Conservation (phyloP, 1,140 invertebrate species). For the Aradophagus sp. region DNA sequence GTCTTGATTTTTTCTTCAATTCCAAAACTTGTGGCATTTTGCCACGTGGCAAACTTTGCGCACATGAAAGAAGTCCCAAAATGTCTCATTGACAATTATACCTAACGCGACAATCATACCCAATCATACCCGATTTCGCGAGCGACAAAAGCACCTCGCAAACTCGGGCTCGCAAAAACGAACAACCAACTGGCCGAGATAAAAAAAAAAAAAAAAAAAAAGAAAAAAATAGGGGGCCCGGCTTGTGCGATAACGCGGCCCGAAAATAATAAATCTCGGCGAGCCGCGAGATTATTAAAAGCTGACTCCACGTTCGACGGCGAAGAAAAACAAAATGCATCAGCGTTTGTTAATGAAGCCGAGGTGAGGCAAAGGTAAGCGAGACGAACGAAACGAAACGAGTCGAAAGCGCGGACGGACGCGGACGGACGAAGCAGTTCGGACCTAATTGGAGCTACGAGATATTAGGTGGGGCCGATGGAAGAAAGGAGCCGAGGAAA, state of each 20-base stretch:
- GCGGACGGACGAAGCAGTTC: slow-evolving; percentile 54
- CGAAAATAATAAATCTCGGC: slow-evolving; percentile 76
- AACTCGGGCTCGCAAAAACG: neutral
- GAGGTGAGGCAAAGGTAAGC: slow-evolving; percentile 37
- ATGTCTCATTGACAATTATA: too few species aligned
- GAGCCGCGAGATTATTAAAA: slow-evolving; percentile 74
- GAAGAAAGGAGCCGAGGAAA: slow-evolving; percentile 42
- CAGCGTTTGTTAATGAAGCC: slow-evolving; percentile 75
- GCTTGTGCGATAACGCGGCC: slow-evolving; percentile 66
- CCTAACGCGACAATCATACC: too few species aligned
- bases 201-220: slow-evolving; percentile 9
- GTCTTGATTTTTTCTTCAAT: too few species aligned
- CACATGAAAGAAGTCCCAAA: too few species aligned
- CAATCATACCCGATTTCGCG: too few species aligned
- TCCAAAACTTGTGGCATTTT: too few species aligned
- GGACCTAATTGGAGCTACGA: slow-evolving; percentile 61
- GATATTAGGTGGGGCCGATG: slow-evolving; percentile 51
- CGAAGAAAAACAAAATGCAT: slow-evolving; percentile 73
- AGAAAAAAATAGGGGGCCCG: too few species aligned
- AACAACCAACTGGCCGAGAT: neutral
- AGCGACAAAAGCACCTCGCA: slow-evolving; percentile 4
- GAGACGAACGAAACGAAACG: slow-evolving; percentile 24
- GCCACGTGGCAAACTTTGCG: too few species aligned
- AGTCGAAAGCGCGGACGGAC: slow-evolving; percentile 42
- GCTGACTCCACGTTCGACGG: slow-evolving; percentile 59